Evolutionary conservation across 2,888 invertebrate genomes (phyloP), one percentile per base, ranked within the genome.

Genomic region (Leptarthrus brevirostris): DNA sequence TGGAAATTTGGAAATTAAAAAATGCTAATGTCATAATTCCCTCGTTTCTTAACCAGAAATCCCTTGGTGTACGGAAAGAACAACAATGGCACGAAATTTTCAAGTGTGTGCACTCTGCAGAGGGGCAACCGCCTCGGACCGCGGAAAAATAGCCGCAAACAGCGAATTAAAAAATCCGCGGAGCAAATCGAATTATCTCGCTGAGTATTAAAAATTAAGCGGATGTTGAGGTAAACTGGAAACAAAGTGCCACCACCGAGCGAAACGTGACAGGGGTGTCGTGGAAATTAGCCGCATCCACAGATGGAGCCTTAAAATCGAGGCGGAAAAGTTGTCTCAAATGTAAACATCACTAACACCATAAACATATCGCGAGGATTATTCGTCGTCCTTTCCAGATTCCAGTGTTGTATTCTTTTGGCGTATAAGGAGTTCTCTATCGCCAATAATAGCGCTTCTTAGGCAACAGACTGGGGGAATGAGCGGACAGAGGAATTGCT

Each of bases 151-250:
- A 18, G 36, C 61, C 61, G 40, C 61, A 61, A 56, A 72, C 66
- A 72, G 47, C 52, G 54, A 74, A 74, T 74, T 74, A 56, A 74
- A 72, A 74, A 74, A 74, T 74, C 72, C 74, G 64, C 72, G 71
- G 53, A n/a, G 34, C 64, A 72, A 74, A 74, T 74, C 72, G 66
- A 74, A 72, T 74, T 74, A 74, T 74, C 72, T 18, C 44, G 56
- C 44, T 30, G 44, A 54, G 52, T 47, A 74, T 72, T 72, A 74
- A 74, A 74, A 74, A 72, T 74, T 66, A 54, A 74, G 61, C 74
- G 61, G 22, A 47, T 44, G 64, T n/a, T 16, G 18, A 40, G 61
- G 40, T 36, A 40, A 61, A 40, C 61, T 61, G 36, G 30, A 56
- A 26, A 56, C 61, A 40, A 40, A 61, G 12, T 61, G n/a, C n/a